Evolutionary conservation across 2,888 invertebrate genomes (phyloP), one percentile per base, ranked within the genome.

Genomic region (Caenorhabditis plicata): DNA sequence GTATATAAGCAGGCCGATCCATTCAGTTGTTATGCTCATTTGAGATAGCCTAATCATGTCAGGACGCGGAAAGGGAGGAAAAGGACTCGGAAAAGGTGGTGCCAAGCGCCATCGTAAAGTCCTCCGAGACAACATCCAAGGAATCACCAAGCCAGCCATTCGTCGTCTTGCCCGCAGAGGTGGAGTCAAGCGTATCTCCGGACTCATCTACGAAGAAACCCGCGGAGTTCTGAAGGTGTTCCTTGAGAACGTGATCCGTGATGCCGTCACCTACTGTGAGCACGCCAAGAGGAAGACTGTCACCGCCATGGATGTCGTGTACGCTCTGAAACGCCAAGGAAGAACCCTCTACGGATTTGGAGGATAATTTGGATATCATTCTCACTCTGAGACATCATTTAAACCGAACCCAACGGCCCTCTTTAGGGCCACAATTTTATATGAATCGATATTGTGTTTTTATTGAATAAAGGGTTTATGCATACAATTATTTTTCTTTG

Each of bases 261-360:
- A 90, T 79, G 89, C 89, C n/a, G 89, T 90, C 42, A 90, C 89
- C 4, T 90, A 90, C 82, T 90, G 89, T 0, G 90, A 90, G 80
- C 90, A 91, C 80, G 90, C 90, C 36, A 90, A 90, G 83, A 85
- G 90, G 72, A 90, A 90, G 83, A 90, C 90, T 0, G 90, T 90
- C 33, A 90, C 89, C 0, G 89, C 89, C 11, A 90, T 90, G 89
- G 90, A 90, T 73, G 88, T 90, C 13, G 89, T 90, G 36, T 90
- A 90, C 78, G 89, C 89, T n/a, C 82, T 90, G 77, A 90, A 90
- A 81, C 85, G 89, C 43, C 90, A 90, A 83, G 89, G 89, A 4
- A 85, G 89, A 71, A 90, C 90, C 58, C 82, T 90, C 11, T 90
- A 90, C 82, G 90, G 90, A 53, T 73, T 73, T 68, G 73, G 73